Conservation (phyloP, 1,140 invertebrate genomes). For the Drosophila serrata region DNA sequence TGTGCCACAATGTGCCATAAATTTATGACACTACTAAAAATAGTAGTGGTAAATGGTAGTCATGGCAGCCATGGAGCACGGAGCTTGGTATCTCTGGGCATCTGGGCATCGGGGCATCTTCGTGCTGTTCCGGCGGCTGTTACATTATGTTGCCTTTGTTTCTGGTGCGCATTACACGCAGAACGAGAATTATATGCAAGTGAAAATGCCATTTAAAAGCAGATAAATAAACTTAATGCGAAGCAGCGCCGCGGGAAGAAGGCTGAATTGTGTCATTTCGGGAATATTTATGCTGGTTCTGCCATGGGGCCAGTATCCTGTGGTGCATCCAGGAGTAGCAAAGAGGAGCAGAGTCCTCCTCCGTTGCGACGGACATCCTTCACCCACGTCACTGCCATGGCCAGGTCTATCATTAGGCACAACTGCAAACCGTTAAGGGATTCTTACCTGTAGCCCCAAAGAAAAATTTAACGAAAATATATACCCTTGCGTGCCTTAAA, state of each 20-base stretch:
- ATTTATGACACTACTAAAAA: conserved; percentile 83
- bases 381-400: conserved; percentile 26
- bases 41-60: conserved; percentile 67
- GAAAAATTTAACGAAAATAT: neutral
- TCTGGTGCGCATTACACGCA: conserved; percentile 76
- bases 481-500: conserved; percentile 69
- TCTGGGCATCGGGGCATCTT: conserved; percentile 24
- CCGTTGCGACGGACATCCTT: neutral
- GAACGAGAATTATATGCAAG: conserved; percentile 73
- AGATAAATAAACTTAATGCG: conserved; percentile 81
- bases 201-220: conserved; percentile 81
- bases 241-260: conserved; percentile 42
- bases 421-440: conserved; percentile 52
- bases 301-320: conserved; percentile 21
- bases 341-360: conserved; percentile 2
- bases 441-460: conserved; percentile 15
- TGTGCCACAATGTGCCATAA: conserved; percentile 75
- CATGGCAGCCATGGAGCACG: conserved; percentile 30
- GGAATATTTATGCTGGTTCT: conserved; percentile 32
- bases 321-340: conserved; percentile 11
- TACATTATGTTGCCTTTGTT: conserved; percentile 82
- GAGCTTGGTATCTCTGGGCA: conserved; percentile 20
- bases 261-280: conserved; percentile 37
- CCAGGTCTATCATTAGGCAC: conserved; percentile 54
- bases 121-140: conserved; percentile 57